phyloP scores from a whole-genome alignment of 2,888 invertebrate species.

The Exephanes ischioxanthus region DNA sequence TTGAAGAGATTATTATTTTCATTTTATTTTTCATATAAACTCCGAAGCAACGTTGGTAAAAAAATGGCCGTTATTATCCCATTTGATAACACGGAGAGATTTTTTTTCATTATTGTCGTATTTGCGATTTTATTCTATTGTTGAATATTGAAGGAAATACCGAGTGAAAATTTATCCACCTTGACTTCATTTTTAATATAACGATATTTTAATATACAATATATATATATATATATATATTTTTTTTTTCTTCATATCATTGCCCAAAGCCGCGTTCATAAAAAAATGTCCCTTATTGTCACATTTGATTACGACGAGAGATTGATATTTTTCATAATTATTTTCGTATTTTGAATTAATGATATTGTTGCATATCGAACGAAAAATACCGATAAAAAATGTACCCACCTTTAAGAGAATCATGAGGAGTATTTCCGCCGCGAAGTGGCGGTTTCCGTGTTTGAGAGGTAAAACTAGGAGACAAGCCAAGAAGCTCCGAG shows the following conservation, averaged over 20 bases:
- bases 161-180: no score
- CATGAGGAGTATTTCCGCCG: constrained; percentile 74
- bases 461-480: constrained; percentile 54
- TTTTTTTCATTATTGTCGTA: no score
- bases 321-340: background rate
- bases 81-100: no score
- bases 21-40: no score
- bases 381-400: background rate
- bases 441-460: constrained; percentile 17
- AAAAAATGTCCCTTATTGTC: background rate
- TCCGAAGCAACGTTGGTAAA: no score
- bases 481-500: constrained; percentile 76
- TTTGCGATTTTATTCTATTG: no score
- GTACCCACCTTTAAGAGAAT: constrained; percentile 79
- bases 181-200: no score
- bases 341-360: no score
- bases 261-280: background rate
- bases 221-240: no score
- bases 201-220: no score
- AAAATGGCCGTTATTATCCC: no score
- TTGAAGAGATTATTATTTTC: no score
- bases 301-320: background rate
- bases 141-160: background rate
- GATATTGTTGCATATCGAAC: background rate
- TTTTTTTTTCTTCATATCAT: background rate